A percentile compares a stretch with the other conserved stretches of the same genome.
These are phyloP conservation scores for Tetraodon nigroviridis DNA, from an alignment of 2,113 vertebrate species.

Conservation along the genomic window DNA sequence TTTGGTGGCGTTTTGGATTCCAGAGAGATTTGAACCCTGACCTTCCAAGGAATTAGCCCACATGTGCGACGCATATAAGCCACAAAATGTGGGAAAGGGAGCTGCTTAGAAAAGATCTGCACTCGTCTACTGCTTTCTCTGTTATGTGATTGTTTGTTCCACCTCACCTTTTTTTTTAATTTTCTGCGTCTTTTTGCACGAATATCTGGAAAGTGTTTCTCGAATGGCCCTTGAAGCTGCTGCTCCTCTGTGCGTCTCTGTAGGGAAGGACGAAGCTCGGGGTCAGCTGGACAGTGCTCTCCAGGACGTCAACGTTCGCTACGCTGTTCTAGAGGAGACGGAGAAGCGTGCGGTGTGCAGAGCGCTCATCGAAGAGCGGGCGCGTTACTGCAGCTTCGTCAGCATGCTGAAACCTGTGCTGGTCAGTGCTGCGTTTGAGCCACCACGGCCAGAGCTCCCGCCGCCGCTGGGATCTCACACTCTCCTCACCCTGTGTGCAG, in stretches of 20 bases:
- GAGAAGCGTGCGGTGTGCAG: constrained; percentile 77
- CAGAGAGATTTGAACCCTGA: no score
- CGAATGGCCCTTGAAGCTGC: neutral
- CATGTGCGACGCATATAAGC: no score
- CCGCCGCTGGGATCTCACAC: no score
- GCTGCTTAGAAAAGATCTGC: no score
- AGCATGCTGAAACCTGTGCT: constrained; percentile 79
- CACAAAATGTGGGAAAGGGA: no score
- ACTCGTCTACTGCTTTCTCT: no score
- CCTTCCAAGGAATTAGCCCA: no score
- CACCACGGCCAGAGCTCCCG: neutral
- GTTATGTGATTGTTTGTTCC: no score
- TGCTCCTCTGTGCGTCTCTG: constrained; percentile 3
- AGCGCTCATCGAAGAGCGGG: constrained; percentile 77
- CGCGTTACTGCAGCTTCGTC: constrained; percentile 79
- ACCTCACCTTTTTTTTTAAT: no score
- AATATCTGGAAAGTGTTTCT: neutral
- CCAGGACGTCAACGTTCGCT: constrained; percentile 80
- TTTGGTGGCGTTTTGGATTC: no score
- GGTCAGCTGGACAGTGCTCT: constrained; percentile 77
- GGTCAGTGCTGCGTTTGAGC: constrained; percentile 55
- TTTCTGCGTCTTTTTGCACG: no score
- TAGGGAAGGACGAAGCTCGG: constrained; percentile 77
- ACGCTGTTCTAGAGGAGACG: constrained; percentile 76
- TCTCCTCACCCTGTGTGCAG: constrained; percentile 35